Evolutionary conservation across 2,888 invertebrate genomes (phyloP).

Genomic region (Scotopteryx bipunctaria): DNA sequence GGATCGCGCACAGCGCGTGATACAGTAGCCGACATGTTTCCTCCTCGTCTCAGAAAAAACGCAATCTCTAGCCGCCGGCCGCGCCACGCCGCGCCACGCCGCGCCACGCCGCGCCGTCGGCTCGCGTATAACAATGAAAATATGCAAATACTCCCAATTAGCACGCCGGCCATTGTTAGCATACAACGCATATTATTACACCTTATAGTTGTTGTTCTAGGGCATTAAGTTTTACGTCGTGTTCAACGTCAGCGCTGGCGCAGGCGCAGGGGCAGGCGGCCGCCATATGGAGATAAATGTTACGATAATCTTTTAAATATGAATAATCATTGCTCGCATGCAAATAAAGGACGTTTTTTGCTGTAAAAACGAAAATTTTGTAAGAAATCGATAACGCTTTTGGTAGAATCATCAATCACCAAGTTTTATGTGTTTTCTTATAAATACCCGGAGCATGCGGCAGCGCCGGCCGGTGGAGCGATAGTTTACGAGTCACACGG

Average conservation of each 20-base stretch:
- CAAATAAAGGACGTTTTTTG: conserved; percentile 15
- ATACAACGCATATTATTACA: conserved; percentile 31
- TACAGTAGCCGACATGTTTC: conserved; percentile 17
- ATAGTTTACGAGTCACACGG: conserved; percentile 38
- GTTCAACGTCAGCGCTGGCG: conserved; percentile 5
- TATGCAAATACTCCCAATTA: conserved; percentile 36
- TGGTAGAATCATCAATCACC: conserved; percentile 7
- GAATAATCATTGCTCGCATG: not conserved
- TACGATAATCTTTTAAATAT: not conserved
- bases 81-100: not conserved
- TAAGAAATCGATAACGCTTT: conserved; percentile 4
- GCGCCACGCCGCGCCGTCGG: not conserved
- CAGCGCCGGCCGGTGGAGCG: not conserved
- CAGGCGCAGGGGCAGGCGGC: conserved; percentile 2
- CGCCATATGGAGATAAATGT: conserved; percentile 8
- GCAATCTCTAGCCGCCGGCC: too few relatives aligned
- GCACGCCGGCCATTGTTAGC: conserved; percentile 28
- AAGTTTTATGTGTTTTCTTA: conserved; percentile 21
- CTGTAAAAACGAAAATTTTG: conserved; percentile 16
- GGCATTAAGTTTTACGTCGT: conserved; percentile 14
- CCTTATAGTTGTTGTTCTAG: conserved; percentile 27
- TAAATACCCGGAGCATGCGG: conserved; percentile 8
- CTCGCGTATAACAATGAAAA: conserved; percentile 29
- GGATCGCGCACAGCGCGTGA: conserved; percentile 16
- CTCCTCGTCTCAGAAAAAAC: conserved; percentile 8